Base-by-base conservation (phyloP, 2,113 vertebrate genomes). In the Ammodramus savannarum region DNA sequence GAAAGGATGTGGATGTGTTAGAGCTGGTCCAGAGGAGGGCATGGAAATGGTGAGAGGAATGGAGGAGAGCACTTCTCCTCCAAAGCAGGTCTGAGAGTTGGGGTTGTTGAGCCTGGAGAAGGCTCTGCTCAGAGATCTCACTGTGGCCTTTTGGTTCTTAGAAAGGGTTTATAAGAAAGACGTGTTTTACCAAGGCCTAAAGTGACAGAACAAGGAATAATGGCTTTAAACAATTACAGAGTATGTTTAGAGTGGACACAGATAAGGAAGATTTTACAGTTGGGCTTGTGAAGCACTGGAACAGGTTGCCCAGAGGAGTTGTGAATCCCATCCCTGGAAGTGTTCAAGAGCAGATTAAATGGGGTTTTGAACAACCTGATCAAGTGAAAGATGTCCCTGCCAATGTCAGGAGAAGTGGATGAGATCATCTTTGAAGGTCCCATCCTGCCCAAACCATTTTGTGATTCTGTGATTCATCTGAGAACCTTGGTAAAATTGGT, bases 121-220 rank as follows among this genome's bases (percentile, higher is more conserved):
- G 36, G 13, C 26, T 82, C 5, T 2, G 1, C 2, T 59, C 22
- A 15, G 65, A 73, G 25, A 52, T 23, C 18, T 75, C 32, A 8
- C 5, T 32, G 13, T 2, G 1, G 6, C 34, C 34, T 39, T 36
- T n/a, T 0, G 2, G 9, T 66, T 7, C 18, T 13, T 67, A 34
- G 36, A 46, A 41, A 25, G 43, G 4, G 7, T 7, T 71, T 54
- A 2, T 22, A n/a, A 62, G 46, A 62, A 43, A 27, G 34, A 5
- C 7, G 19, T 1, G 3, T 63, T 72, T 63, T 44, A 34, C 4
- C 5, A 31, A 39, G 41, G 18, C 16, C 17, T 44, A 3, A 54
- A 71, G 22, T 26, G 39, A 49, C 31, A 46, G 25, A 49, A 25
- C 10, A 32, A n/a, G 27, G 6, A 4, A 3, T 8, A 36, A 14